Conservation (phyloP, 30 jellyfish, hydroid and myxozoan species). For the Pelagia noctiluca region DNA sequence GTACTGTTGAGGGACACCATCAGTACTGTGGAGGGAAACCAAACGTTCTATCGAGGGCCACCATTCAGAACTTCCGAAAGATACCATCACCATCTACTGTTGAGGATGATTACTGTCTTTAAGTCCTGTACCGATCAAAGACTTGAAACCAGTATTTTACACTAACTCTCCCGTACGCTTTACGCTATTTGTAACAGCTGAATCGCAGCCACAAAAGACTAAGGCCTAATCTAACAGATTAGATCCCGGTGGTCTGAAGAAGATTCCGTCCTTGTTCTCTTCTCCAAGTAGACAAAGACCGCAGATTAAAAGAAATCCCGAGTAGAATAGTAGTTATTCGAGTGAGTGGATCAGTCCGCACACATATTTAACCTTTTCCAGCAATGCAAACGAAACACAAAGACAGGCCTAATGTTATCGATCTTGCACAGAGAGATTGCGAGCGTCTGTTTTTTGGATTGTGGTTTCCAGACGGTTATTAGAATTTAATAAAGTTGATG, state of each 20-base stretch:
- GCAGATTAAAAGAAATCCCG: not conserved
- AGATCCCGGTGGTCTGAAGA: not conserved
- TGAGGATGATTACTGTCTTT: no score
- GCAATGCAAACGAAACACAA: not conserved
- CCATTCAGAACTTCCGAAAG: no score
- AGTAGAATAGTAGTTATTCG: not conserved
- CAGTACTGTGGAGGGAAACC: no score
- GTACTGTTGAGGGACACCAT: no score
- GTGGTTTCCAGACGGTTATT: not conserved
- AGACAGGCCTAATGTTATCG: not conserved
- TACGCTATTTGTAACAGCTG: no score
- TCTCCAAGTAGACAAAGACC: not conserved
- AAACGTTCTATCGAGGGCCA: no score
- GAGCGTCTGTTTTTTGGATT: not conserved
- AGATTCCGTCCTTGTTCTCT: not conserved
- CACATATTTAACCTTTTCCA: conserved; percentile 20
- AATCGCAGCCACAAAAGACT: no score
- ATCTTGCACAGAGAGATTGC: not conserved
- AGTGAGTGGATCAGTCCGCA: not conserved
- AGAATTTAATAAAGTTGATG: no score
- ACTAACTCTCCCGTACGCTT: no score
- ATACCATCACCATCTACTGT: no score
- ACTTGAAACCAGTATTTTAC: no score
- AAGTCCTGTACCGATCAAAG: no score
- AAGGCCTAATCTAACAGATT: not conserved